Conservation (phyloP, 2,888 invertebrate genomes). For the Erebia aethiops region DNA sequence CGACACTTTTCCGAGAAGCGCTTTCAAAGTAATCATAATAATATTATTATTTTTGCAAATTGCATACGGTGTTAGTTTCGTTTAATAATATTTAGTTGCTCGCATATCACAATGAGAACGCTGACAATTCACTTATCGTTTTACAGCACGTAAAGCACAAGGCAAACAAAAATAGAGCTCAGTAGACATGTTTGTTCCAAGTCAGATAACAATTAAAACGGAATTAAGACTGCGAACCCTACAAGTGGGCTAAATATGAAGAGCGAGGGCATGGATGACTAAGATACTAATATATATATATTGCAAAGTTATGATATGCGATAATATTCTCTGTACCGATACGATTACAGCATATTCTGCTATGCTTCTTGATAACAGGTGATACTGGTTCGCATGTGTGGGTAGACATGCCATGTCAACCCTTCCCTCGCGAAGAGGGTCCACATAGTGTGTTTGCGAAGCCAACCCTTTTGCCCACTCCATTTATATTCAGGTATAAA, state of each 20-base stretch:
- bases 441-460: constrained; percentile 57
- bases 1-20: background rate
- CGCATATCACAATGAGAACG: constrained; percentile 2
- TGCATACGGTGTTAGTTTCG: background rate
- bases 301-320: background rate
- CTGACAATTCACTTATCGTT: constrained; percentile 10
- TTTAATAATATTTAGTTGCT: background rate
- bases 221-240: constrained; percentile 46
- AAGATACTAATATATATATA: constrained; percentile 12
- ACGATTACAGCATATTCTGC: constrained; percentile 27
- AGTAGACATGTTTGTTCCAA: constrained; percentile 34
- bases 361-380: constrained; percentile 38
- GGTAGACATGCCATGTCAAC: constrained; percentile 56
- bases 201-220: constrained; percentile 55
- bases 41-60: background rate
- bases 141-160: constrained; percentile 6
- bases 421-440: constrained; percentile 58
- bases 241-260: constrained; percentile 41
- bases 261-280: constrained; percentile 38
- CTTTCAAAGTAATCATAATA: background rate
- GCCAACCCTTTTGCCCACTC: constrained; percentile 55
- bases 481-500: constrained; percentile 60
- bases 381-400: constrained; percentile 37
- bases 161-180: constrained; percentile 19
- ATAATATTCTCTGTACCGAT: constrained; percentile 24